Conservation (phyloP, 2,113 vertebrate genomes). For the Epinephelus cyanopodus region DNA sequence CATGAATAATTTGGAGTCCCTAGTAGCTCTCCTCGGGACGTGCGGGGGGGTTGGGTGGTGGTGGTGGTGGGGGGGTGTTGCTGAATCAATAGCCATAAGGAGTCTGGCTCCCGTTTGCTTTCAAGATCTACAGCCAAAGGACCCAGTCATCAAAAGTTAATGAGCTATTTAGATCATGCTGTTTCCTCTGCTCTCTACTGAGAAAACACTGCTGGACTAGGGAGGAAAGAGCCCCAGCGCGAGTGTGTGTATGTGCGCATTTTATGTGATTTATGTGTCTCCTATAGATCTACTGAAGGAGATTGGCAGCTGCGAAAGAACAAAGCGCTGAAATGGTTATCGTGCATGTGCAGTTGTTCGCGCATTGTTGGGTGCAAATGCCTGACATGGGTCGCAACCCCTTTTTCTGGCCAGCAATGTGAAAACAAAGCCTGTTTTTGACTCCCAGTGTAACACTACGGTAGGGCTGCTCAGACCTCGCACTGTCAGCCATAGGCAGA, state of each 20-base stretch:
- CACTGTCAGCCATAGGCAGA: background rate
- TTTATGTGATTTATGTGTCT: constrained; percentile 52
- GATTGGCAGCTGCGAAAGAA: constrained; percentile 59
- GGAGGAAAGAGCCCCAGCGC: constrained; percentile 24
- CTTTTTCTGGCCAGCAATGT: constrained; percentile 26
- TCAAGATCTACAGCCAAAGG: constrained; percentile 83
- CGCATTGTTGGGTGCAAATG: constrained; percentile 34
- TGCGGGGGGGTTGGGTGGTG: constrained; percentile 2
- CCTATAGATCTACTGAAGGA: constrained; percentile 53
- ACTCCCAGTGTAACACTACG: background rate
- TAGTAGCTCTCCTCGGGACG: constrained; percentile 55
- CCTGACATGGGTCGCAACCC: constrained; percentile 57
- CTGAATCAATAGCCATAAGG: constrained; percentile 84
- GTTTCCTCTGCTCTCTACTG: constrained; percentile 74
- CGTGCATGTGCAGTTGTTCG: constrained; percentile 59
- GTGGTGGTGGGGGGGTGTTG: constrained; percentile 26
- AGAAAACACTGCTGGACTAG: constrained; percentile 66
- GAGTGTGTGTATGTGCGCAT: constrained; percentile 19
- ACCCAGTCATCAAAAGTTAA: constrained; percentile 84
- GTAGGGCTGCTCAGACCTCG: constrained; percentile 2
- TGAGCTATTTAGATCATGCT: constrained; percentile 84
- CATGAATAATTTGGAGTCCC: constrained; percentile 80
- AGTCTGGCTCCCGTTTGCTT: constrained; percentile 79
- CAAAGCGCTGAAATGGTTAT: constrained; percentile 65
- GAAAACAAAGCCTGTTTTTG: constrained; percentile 51